These are phyloP conservation scores for Takifugu bimaculatus DNA, from an alignment of 2,113 vertebrate species.

Conservation along the genomic window DNA sequence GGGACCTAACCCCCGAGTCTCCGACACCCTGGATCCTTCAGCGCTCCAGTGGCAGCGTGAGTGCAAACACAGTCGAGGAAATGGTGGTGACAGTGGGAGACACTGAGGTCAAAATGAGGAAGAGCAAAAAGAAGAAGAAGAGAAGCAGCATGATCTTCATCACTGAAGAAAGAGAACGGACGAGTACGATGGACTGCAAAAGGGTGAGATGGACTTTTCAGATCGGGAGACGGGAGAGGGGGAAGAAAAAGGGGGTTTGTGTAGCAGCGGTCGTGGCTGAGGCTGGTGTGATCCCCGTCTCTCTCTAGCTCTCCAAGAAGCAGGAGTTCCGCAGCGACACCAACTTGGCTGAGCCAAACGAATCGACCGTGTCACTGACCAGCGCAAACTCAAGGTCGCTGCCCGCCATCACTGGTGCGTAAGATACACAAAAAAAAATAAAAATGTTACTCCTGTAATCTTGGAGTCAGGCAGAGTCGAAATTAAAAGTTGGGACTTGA, in stretches of 20 bases:
- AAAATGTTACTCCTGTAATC: not conserved
- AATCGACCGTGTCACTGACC: conserved; percentile 58
- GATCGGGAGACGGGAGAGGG: not conserved
- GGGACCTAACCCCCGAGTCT: conserved; percentile 56
- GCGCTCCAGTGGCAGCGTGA: conserved; percentile 76
- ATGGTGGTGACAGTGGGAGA: conserved; percentile 65
- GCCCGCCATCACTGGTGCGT: conserved; percentile 89
- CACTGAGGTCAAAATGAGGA: conserved; percentile 88
- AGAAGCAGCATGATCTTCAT: conserved; percentile 93
- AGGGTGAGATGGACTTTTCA: conserved; percentile 56
- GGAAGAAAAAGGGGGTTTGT: not conserved
- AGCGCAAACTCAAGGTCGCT: conserved; percentile 85
- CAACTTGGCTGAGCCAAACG: conserved; percentile 87
- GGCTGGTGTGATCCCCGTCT: conserved; percentile 43
- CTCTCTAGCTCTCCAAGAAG: conserved; percentile 88
- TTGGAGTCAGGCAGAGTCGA: too few relatives aligned
- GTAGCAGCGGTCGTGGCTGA: too few relatives aligned
- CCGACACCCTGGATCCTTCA: conserved; percentile 51
- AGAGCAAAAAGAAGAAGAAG: conserved; percentile 88
- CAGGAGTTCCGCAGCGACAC: conserved; percentile 96
- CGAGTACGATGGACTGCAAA: conserved; percentile 63
- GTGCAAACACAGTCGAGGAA: conserved; percentile 62
- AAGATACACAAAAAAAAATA: not conserved
- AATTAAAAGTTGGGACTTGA: too few relatives aligned
- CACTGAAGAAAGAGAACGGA: conserved; percentile 79